These are phyloP conservation scores for Virgularia gustaviana DNA, from an alignment of 92 coral and sea anemone genomes.

Conservation along the genomic window DNA sequence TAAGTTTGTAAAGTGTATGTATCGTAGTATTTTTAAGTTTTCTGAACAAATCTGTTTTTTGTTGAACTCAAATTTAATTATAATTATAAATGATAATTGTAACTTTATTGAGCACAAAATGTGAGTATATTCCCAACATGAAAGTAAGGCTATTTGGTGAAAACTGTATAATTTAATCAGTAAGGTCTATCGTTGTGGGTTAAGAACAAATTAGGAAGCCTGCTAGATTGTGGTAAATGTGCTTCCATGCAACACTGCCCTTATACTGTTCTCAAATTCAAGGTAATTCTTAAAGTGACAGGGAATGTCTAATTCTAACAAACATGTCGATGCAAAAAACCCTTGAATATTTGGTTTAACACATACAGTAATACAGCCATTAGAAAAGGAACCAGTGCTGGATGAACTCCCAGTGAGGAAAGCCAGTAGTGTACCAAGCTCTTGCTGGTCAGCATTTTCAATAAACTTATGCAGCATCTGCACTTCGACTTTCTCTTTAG, in stretches of 20 bases:
- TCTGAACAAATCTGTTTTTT: too few relatives aligned
- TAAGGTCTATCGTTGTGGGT: too few relatives aligned
- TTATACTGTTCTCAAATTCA: constrained; percentile 42
- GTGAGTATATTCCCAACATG: too few relatives aligned
- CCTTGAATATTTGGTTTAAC: constrained; percentile 4
- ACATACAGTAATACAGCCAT: constrained; percentile 19
- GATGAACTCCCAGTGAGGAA: constrained; percentile 35
- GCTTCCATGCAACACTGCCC: constrained; percentile 40
- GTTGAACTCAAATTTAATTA: too few relatives aligned
- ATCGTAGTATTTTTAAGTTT: too few relatives aligned
- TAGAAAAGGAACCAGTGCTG: constrained; percentile 13
- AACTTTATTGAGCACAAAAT: too few relatives aligned
- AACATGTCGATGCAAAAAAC: constrained; percentile 38
- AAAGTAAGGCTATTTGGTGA: too few relatives aligned
- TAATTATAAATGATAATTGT: too few relatives aligned
- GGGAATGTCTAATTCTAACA: constrained; percentile 15
- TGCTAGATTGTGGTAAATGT: not conserved
- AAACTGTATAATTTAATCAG: too few relatives aligned
- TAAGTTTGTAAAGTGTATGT: too few relatives aligned
- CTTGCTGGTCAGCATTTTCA: constrained; percentile 28
- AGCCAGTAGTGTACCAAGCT: constrained; percentile 19
- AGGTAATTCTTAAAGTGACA: constrained; percentile 37
- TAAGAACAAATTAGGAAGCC: too few relatives aligned
- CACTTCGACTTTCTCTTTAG: constrained; percentile 12
- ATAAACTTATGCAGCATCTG: constrained; percentile 40